Conservation (phyloP, 2,113 vertebrate genomes). For the Megaleporinus macrocephalus region DNA sequence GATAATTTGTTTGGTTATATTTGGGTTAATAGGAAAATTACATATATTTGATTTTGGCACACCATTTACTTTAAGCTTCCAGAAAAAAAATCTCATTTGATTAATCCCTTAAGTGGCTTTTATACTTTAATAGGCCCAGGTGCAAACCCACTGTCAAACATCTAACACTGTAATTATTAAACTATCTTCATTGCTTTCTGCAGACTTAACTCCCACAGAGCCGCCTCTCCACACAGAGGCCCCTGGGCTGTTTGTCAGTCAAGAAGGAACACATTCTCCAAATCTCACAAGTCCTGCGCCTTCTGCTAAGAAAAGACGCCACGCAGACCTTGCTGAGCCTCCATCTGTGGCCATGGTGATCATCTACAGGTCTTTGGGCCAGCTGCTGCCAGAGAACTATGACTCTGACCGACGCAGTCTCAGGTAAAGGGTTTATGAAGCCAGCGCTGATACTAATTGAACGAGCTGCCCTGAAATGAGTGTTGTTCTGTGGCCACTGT, state of each 20-base stretch:
- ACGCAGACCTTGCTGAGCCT: constrained; percentile 66
- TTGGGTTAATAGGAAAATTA: too few relatives aligned
- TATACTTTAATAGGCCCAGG: not conserved
- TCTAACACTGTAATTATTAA: not conserved
- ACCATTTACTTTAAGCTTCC: not conserved
- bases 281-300: constrained; percentile 1
- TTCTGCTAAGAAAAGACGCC: constrained; percentile 73
- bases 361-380: constrained; percentile 82
- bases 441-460: too few relatives aligned
- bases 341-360: constrained; percentile 81
- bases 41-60: not conserved
- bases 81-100: not conserved
- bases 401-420: constrained; percentile 86
- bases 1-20: too few relatives aligned
- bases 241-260: constrained; percentile 32
- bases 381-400: constrained; percentile 85
- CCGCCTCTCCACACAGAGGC: constrained; percentile 59
- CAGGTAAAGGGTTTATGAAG: constrained; percentile 69
- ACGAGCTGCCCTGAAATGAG: too few relatives aligned
- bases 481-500: too few relatives aligned
- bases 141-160: not conserved
- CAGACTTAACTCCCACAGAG: constrained; percentile 67
- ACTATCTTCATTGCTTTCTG: not conserved
- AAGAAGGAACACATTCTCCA: constrained; percentile 22
- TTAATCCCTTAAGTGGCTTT: not conserved